A percentile compares a stretch with the other conserved stretches of the same genome.
Evolutionary conservation across 1,140 invertebrate species (phyloP).

Genomic region (Drosophila arizonae): DNA sequence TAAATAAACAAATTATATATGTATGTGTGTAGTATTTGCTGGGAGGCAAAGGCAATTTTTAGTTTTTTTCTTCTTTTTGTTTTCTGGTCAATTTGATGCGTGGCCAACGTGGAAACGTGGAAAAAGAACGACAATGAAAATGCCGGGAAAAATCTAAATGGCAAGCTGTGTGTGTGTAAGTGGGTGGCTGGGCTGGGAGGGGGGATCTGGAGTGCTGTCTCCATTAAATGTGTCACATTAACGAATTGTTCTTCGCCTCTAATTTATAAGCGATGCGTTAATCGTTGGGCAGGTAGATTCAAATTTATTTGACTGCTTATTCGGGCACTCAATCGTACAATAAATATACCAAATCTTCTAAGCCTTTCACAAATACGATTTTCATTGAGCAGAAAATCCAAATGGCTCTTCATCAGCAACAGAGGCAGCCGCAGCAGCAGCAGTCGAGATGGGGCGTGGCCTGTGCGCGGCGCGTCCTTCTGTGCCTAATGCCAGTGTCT

Average conservation of each 20-base stretch:
- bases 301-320: slow-evolving; percentile 64
- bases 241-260: slow-evolving; percentile 65
- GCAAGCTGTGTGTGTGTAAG: background rate
- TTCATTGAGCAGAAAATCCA: slow-evolving; percentile 56
- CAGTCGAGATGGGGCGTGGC: slow-evolving; percentile 53
- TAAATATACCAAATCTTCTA: slow-evolving; percentile 37
- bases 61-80: slow-evolving; percentile 40
- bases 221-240: slow-evolving; percentile 80
- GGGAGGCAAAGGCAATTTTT: slow-evolving; percentile 49
- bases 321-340: slow-evolving; percentile 4
- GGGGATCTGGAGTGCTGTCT: slow-evolving; percentile 1
- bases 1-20: slow-evolving; percentile 76
- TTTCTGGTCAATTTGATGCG: slow-evolving; percentile 64
- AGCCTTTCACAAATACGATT: slow-evolving; percentile 65
- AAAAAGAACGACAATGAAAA: background rate
- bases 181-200: background rate
- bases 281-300: slow-evolving; percentile 62
- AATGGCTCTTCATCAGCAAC: background rate
- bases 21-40: background rate
- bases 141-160: slow-evolving; percentile 6
- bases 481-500: slow-evolving; percentile 54
- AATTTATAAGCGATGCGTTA: slow-evolving; percentile 63
- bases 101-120: slow-evolving; percentile 15
- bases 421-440: background rate
- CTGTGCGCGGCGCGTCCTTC: slow-evolving; percentile 58